A percentile compares a stretch with the other conserved stretches of the same genome.
Evolutionary conservation across 2,888 invertebrate genomes (phyloP).

Genomic region (Pheosia tremula): DNA sequence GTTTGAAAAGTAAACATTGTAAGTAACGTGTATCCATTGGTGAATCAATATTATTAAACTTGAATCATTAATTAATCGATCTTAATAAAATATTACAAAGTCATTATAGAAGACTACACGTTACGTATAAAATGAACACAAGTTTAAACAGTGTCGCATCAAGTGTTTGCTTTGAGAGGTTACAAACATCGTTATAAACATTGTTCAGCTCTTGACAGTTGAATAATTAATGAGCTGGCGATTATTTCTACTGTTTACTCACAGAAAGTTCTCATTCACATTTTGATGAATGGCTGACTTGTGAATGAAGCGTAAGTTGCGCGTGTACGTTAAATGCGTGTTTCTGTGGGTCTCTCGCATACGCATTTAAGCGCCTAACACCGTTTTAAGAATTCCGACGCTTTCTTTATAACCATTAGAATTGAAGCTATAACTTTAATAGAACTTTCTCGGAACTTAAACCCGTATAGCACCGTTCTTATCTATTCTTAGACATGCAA

Average conservation of each 20-base stretch:
- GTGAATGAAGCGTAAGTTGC: conserved; percentile 34
- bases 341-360: not conserved
- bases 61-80: not conserved
- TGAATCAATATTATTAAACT: too few species aligned
- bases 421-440: conserved; percentile 29
- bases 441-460: conserved; percentile 8
- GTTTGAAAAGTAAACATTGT: too few species aligned
- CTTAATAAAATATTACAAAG: not conserved
- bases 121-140: conserved; percentile 12
- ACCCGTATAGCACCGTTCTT: too few species aligned
- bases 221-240: conserved; percentile 51
- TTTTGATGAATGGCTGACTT: conserved; percentile 34
- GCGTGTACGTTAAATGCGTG: conserved; percentile 15
- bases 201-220: conserved; percentile 50
- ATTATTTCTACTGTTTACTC: conserved; percentile 38
- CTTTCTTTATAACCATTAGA: conserved; percentile 31
- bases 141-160: conserved; percentile 26
- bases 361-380: not conserved
- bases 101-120: not conserved
- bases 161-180: conserved; percentile 42
- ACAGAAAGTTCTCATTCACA: conserved; percentile 45
- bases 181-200: conserved; percentile 45
- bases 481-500: too few species aligned
- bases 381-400: conserved; percentile 16
- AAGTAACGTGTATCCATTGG: too few species aligned